A percentile compares a stretch with the other conserved stretches of the same genome.
Conservation (phyloP, 2,797 vertebrate species). For the Siniperca obscura region DNA sequence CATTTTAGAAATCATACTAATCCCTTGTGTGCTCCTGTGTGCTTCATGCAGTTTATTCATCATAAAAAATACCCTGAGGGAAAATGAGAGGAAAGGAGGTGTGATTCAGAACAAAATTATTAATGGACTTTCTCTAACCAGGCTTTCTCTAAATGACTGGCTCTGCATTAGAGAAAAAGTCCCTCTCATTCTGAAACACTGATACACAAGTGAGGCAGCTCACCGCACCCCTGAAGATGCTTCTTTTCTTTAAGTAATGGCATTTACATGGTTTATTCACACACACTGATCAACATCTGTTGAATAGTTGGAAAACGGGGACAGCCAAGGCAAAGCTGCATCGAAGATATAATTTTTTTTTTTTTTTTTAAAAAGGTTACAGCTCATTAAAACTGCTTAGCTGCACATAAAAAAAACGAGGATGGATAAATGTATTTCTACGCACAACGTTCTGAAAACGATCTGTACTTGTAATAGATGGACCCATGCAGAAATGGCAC, state of each 20-base stretch:
- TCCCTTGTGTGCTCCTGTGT: not conserved
- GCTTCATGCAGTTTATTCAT: constrained; percentile 48
- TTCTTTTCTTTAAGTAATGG: constrained; percentile 5
- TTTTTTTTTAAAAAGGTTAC: not conserved
- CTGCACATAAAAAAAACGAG: not conserved
- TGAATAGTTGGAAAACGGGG: not conserved
- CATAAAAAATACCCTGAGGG: constrained; percentile 59
- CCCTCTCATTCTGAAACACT: constrained; percentile 72
- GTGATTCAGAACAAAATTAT: constrained; percentile 69
- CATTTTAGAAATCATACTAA: constrained; percentile 7
- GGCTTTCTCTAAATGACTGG: constrained; percentile 77
- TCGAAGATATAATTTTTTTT: not conserved
- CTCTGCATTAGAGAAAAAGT: constrained; percentile 65
- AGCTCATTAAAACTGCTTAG: not conserved
- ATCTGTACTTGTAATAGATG: not conserved
- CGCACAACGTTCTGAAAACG: not conserved
- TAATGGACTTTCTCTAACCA: constrained; percentile 78
- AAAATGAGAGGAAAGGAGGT: constrained; percentile 52
- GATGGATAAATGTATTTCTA: not conserved
- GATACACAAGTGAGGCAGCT: constrained; percentile 38
- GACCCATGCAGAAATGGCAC: not conserved
- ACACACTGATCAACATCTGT: constrained; percentile 19
- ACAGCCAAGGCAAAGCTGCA: not conserved
- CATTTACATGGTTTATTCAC: constrained; percentile 20
- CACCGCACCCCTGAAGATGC: constrained; percentile 15